Evolutionary conservation across 2,113 vertebrate genomes (phyloP).

Genomic region (Macquaria australasica): DNA sequence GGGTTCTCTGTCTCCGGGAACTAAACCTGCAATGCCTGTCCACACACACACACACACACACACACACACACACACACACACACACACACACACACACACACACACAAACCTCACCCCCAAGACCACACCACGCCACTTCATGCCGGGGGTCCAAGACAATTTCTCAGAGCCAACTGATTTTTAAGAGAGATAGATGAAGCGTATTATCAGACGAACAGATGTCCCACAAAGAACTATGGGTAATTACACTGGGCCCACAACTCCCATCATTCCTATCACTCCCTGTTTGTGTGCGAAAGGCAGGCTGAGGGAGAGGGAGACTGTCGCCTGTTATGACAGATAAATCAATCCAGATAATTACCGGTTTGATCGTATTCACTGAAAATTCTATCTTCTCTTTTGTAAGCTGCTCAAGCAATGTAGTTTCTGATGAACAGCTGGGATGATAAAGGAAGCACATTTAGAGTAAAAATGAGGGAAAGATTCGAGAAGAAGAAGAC

Average conservation of each 20-base stretch:
- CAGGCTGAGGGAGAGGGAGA: background rate
- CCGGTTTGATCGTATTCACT: background rate
- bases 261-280: constrained; percentile 33
- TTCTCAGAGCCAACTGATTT: constrained; percentile 46
- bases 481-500: background rate
- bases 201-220: constrained; percentile 56
- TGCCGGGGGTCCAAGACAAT: constrained; percentile 5
- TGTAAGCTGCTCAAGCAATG: background rate
- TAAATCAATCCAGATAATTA: constrained; percentile 23
- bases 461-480: background rate
- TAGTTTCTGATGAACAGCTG: background rate
- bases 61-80: background rate
- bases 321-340: background rate
- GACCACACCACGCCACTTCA: constrained; percentile 1
- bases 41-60: background rate
- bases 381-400: background rate
- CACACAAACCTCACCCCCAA: background rate
- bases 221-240: constrained; percentile 48
- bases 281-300: background rate
- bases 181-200: constrained; percentile 58
- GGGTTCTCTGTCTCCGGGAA: background rate
- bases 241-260: constrained; percentile 41
- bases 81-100: background rate
- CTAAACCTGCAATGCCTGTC: background rate
- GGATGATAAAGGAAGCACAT: background rate